Conservation (phyloP, 2,888 invertebrate genomes). For the Ectemnius continuus region DNA sequence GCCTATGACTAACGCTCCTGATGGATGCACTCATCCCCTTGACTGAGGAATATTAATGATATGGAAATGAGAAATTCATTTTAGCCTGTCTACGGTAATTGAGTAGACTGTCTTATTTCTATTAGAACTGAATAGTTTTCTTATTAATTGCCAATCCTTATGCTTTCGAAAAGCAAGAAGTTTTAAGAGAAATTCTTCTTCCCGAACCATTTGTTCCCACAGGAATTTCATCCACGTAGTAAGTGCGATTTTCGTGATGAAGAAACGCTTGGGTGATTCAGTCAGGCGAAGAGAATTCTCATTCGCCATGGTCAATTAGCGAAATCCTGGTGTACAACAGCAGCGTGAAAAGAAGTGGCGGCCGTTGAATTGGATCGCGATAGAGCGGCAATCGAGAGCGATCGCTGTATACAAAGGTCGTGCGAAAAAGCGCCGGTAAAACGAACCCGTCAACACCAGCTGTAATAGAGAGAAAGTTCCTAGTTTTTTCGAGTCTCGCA, state of each 20-base stretch:
- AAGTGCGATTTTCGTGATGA: slow-evolving; percentile 24
- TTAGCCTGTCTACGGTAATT: no score
- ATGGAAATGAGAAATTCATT: neutral
- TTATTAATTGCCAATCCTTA: no score
- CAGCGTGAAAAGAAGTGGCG: slow-evolving; percentile 27
- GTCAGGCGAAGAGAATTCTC: slow-evolving; percentile 63
- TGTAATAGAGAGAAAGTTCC: no score
- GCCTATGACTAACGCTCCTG: slow-evolving; percentile 13
- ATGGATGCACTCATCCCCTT: slow-evolving; percentile 12
- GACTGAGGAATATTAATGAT: slow-evolving; percentile 42
- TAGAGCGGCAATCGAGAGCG: neutral
- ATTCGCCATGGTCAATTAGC: slow-evolving; percentile 66
- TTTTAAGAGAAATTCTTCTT: no score
- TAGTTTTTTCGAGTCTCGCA: no score
- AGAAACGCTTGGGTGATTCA: slow-evolving; percentile 42
- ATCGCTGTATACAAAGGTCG: neutral
- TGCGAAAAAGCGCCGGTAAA: slow-evolving; percentile 20
- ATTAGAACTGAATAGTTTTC: no score
- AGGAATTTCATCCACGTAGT: no score
- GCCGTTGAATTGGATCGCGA: slow-evolving; percentile 9
- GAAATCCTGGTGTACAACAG: slow-evolving; percentile 44
- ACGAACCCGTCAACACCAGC: neutral
- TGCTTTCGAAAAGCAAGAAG: no score
- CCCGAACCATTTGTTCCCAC: no score
- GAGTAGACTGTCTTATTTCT: no score